Base-by-base conservation (phyloP, 2,113 vertebrate species). In the Burhinus oedicnemus region DNA sequence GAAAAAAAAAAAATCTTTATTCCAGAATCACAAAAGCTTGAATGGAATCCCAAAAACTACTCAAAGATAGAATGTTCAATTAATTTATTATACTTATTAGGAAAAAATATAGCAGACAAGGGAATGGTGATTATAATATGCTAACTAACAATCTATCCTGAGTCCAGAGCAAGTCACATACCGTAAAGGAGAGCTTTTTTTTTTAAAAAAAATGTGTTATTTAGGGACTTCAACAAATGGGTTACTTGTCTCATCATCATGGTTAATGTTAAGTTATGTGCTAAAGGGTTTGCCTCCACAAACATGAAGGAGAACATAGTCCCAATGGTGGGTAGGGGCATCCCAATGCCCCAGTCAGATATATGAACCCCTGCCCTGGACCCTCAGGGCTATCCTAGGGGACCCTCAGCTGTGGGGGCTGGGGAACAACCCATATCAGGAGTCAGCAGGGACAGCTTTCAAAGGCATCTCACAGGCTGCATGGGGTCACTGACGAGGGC, bases 331-430 rank as follows among this genome's bases (percentile, higher is more conserved):
- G 12, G 14, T 19, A 34, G 22, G 18, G 8, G 4, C 25, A 47
- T 45, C 42, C 42, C 22, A 47, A 5, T 52, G 11, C 19, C 6
- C 16, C 25, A 32, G 14, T 47, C 17, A 58, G 42, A 68, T 22
- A n/a, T 29, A 34, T 2, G 5, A 38, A 34, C 8, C 11, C 12
- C 15, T 54, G 4, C 5, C 5, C 13, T 77, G 38, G 38, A 58
- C 3, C 22, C 6, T 4, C 14, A 68, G 32, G 8, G 8, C 19
- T 57, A 21, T n/a, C 38, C 21, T 12, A 61, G 40, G 20, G 11
- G 2, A 83, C 2, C 2, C 8, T 62, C n/a, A 68, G 11, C n/a
- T 20, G 5, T 1, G 2, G 25, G 7, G 27, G 1, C 36, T 1
- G 2, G 42, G 12, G 11, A 10, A 20, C 8, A 42, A 22, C 30